These are phyloP conservation scores for Centrocercus urophasianus DNA, from an alignment of 2,113 vertebrate species.

Conservation along the genomic window DNA sequence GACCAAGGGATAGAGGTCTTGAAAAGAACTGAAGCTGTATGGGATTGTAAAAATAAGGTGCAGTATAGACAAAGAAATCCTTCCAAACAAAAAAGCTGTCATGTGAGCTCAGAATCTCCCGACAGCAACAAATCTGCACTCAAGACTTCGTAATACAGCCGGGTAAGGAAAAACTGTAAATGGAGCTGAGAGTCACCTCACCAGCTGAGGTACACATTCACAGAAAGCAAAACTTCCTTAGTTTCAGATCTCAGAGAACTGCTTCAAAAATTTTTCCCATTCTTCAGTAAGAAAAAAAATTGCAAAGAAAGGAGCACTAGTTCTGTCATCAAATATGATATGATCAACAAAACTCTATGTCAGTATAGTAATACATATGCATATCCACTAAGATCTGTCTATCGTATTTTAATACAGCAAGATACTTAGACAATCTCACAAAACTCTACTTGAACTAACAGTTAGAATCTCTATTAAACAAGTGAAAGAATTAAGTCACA, in stretches of 20 bases:
- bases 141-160: background rate
- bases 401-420: background rate
- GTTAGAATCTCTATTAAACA: background rate
- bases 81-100: background rate
- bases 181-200: background rate
- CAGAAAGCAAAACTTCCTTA: background rate
- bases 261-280: background rate
- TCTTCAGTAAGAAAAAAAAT: background rate
- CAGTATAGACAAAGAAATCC: background rate
- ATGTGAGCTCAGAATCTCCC: background rate
- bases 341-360: background rate
- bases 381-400: background rate
- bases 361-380: background rate
- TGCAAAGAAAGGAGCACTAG: background rate
- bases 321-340: background rate
- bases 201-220: background rate
- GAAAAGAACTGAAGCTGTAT: background rate
- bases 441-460: background rate
- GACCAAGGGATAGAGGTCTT: background rate
- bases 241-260: background rate
- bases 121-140: background rate
- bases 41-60: background rate
- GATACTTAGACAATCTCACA: background rate
- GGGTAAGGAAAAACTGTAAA: background rate
- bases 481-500: background rate